Base-by-base conservation (phyloP, 2,888 invertebrate genomes). In the Notodonta ziczac region DNA sequence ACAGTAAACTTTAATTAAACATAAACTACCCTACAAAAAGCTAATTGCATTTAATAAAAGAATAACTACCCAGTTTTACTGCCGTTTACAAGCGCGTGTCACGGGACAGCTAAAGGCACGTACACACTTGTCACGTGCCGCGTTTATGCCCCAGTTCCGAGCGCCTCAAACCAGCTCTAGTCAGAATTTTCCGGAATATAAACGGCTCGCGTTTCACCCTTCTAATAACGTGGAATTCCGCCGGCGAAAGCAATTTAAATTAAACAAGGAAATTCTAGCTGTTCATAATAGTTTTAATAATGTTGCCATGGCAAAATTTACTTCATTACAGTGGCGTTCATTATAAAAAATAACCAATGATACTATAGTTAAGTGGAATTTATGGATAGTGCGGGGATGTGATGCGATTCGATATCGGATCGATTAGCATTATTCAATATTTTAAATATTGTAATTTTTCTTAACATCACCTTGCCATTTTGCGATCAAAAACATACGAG, bases 161-260 rank as follows among this genome's bases (percentile, higher is more conserved):
- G 70, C 68, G 66, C 69, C 61, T 62, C 67, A 65, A 68, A 70
- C 70, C 67, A 62, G 71, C 65, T 65, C 61, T 58, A 63, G 65
- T 64, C 52, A 71, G 73, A 73, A 81, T 81, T 79, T 76, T 76
- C 75, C 74, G 66, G 76, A 73, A 76, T 72, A 75, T 81, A 78
- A 79, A 78, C 81, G 75, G 65, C 64, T 70, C 71, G n/a, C 63
- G 55, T 35, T 12, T 57, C 35, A 44, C n/a, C 56, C 13, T 46
- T 24, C 24, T 44, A 46, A 59, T 53, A 14, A 56, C 53, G 58
- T 57, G 48, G 56, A 58, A 60, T 58, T 58, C 57, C 42, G 71
- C 57, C 62, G 66, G 66, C 68, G 66, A 70, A 62, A 67, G 67
- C 66, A 69, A 73, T 74, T 74, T 63, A 67, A 79, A 80, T 78